These are phyloP conservation scores for Porites cylindrica DNA, from an alignment of 92 coral and sea anemone genomes.

Conservation along the genomic window DNA sequence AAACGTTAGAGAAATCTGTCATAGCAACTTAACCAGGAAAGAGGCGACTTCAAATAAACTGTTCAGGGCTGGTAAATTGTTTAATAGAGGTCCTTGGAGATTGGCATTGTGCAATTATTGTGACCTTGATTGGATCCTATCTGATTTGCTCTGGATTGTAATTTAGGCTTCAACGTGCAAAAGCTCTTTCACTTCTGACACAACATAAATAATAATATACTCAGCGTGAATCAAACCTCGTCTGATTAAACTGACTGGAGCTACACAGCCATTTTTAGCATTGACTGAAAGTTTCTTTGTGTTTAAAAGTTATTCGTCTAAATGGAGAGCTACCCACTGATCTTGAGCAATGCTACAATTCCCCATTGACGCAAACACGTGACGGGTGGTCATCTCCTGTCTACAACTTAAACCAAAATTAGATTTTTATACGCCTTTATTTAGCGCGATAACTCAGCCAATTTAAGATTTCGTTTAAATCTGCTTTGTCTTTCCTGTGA, in stretches of 20 bases:
- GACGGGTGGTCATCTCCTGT: conserved; percentile 23
- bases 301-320: not conserved
- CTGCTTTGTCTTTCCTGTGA: not conserved
- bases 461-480: conserved; percentile 1
- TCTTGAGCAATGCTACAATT: not conserved
- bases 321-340: not conserved
- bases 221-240: conserved; percentile 36
- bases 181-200: not conserved
- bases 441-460: conserved; percentile 2
- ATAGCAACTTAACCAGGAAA: conserved; percentile 2
- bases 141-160: not conserved
- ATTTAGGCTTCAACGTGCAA: not conserved
- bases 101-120: conserved; percentile 8
- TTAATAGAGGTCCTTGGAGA: not conserved
- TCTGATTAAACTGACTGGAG: conserved; percentile 19
- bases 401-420: conserved; percentile 3
- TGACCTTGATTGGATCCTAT: not conserved
- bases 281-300: conserved; percentile 20
- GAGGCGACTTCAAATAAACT: not conserved
- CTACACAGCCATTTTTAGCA: conserved; percentile 9
- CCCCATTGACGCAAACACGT: conserved; percentile 24
- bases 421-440: not conserved
- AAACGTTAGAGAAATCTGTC: conserved; percentile 27
- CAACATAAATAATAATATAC: not conserved
- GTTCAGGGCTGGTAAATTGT: not conserved